Evolutionary conservation across 2,113 vertebrate species (phyloP), one percentile per base, ranked within the genome.

Genomic region (Bettongia penicillata): DNA sequence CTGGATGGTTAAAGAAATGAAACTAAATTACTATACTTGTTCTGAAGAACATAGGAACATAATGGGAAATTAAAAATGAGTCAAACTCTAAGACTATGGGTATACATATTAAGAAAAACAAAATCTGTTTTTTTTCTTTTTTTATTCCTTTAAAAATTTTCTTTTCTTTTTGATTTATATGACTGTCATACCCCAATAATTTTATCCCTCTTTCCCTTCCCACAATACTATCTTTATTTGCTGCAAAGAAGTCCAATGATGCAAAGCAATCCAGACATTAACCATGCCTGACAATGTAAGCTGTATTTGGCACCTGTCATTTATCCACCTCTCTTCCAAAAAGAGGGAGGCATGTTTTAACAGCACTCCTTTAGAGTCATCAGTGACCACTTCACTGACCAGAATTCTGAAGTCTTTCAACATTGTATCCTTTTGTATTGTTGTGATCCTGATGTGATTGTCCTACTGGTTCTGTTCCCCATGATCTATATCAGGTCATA

Each of bases 41-140:
- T 4, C 47, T 93, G 19, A 93, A 48, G 19, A 8, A 24, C 28
- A 92, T 25, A 92, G 24, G 92, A 57, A 49, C 92, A 53, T 10
- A 84, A 23, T 77, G 0, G 53, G 31, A 55, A 92, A 77, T 94
- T 93, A 91, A 94, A 37, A 6, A 93, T 23, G 28, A 94, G 51
- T 11, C 92, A 10, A 53, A 84, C 1, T 51, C 93, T 68, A 95
- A 49, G 51, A 90, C 90, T 43, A 92, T 48, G 51, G 1, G 3
- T 95, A 31, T 93, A 14, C 51, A 90, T 95, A 94, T 5, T 61
- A 43, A 14, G 4, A 89, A 96, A 96, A 94, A 50, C 14, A 95
- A 96, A 95, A 9, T 8, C 90, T 53, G 68, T 4, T n/a, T n/a
- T n/a, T n/a, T n/a, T n/a, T n/a, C n/a, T n/a, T 43, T n/a, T 43